Base-by-base conservation (phyloP, 2,113 vertebrate species). In the Piaya cayana region DNA sequence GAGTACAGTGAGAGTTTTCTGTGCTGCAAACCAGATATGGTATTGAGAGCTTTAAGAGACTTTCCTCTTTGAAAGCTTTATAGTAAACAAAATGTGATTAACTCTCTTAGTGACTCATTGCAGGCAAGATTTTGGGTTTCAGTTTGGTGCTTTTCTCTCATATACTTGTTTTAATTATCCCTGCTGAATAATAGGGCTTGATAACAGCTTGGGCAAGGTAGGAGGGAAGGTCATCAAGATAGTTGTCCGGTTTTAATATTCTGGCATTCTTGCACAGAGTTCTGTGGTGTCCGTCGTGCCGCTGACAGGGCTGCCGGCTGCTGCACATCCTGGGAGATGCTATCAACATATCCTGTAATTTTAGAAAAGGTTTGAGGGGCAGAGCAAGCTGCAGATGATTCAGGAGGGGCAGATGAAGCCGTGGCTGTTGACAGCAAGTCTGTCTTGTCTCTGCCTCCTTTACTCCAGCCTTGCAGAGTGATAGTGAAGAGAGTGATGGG, bases 151-250 rank as follows among this genome's bases (percentile, higher is more conserved):
- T 88, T 69, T 85, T 49, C 65, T 72, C 4, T 32, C 60, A 1
- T 8, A 8, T 45, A 15, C 70, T 72, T 2, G 45, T 63, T 95
- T 95, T 96, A 91, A 96, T 95, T 77, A 90, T 56, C 59, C 60
- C 43, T 32, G 78, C 83, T 60, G 91, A 80, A 92, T 76, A 88
- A 30, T 0, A 52, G 62, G 50, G 71, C 82, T 86, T 47, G 95
- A 58, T 76, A 79, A 72, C 32, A 84, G 82, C 69, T 58, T 19
- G 11, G 69, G 26, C 86, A 62, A 83, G 78, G 69, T 27, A 81
- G 94, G 89, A 88, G 86, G 93, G 91, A 82, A 96, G 96, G 95
- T 97, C 96, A 96, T 91, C 86, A 39, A 91, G 93, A 92, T 94
- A 88, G 86, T n/a, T 85, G 94, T 85, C 77, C 76, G 42, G n/a